Evolutionary conservation across 2,797 vertebrate genomes (phyloP).

Genomic region (Phaenicophaeus curvirostris): DNA sequence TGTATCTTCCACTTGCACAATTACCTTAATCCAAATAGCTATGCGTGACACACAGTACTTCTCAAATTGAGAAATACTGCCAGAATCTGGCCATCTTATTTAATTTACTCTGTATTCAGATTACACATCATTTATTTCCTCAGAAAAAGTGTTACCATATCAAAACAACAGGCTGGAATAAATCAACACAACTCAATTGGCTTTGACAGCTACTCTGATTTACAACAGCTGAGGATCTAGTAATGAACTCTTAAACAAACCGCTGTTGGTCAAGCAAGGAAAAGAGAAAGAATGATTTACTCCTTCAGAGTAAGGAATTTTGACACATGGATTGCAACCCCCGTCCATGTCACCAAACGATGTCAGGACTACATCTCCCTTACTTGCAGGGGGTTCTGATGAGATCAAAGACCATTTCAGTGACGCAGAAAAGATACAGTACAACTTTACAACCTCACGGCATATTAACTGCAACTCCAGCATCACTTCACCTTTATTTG

Average conservation of each 20-base stretch:
- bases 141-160: background rate
- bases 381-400: background rate
- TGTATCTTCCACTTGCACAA: background rate
- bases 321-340: background rate
- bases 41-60: background rate
- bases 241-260: conserved; percentile 1
- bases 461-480: background rate
- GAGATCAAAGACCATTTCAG: background rate
- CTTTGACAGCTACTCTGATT: background rate
- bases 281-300: background rate
- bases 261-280: background rate
- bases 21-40: background rate
- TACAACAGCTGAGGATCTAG: background rate
- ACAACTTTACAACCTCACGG: background rate
- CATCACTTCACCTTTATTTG: background rate
- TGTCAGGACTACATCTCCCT: background rate
- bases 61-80: background rate
- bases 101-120: background rate
- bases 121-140: background rate
- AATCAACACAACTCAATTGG: background rate
- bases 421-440: background rate
- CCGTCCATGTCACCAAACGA: background rate
- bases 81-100: background rate
- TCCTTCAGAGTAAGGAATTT: background rate
- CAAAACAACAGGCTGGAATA: conserved; percentile 17